Base-by-base conservation (phyloP, 1,140 invertebrate genomes). In the Heliothis virescens region DNA sequence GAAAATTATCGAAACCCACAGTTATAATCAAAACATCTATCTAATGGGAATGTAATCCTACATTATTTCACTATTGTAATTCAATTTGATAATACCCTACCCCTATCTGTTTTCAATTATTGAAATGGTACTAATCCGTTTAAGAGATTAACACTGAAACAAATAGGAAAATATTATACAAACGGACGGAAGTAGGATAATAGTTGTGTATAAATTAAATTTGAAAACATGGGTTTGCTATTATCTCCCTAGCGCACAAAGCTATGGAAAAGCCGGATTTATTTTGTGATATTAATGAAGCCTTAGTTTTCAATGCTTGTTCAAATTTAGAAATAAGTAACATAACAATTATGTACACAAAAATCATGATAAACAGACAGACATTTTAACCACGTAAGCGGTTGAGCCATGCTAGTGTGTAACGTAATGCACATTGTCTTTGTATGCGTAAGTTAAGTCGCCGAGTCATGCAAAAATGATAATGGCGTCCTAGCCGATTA, bases 161-260 rank as follows among this genome's bases (percentile, higher is more conserved):
- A 87, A 85, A 83, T 86, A 77, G 79, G 77, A 84, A 86, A 86
- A 87, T 84, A 87, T 82, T 81, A 62, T n/a, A 57, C 71, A 52
- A 52, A 65, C n/a, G 50, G 21, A 65, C 15, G 13, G 21, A 76
- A 16, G 12, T 41, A 13, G 21, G 21, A 41, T n/a, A 34, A 76
- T 41, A 62, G 48, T 63, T 63, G 60, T 53, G n/a, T 76, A 65
- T 63, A 65, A 65, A 52, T 76, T 76, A 76, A 76, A 34, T 76
- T 65, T 60, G 73, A 26, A 73, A 76, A 29, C 59, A 52, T 50
- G 41, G 41, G 26, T 52, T 29, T 21, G 73, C 57, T 76, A 53
- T 76, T 76, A 76, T 63, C 73, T 62, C 73, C 41, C 47, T 63
- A 13, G 15, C 50, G 73, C 48, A 63, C 26, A 29, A 62, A 62